A percentile compares a stretch with the other conserved stretches of the same genome.
Evolutionary conservation across 1,140 invertebrate species (phyloP).

Genomic region (Drosophila ogumai): DNA sequence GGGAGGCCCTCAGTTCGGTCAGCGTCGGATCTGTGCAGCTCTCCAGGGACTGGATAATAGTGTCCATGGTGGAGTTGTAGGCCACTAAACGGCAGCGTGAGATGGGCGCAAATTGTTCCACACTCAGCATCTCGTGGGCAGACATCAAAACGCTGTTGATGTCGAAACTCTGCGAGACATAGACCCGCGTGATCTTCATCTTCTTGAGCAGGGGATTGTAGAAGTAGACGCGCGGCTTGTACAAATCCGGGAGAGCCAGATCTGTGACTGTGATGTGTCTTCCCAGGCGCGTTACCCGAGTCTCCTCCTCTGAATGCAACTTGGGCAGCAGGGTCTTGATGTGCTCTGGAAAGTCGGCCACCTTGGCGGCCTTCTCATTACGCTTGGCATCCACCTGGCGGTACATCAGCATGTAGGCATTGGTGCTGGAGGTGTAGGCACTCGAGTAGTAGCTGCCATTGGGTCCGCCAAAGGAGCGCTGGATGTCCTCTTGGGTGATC

Average conservation of each 20-base stretch:
- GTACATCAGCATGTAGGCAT: constrained; percentile 98
- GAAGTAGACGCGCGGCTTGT: constrained; percentile 89
- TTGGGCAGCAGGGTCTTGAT: constrained; percentile 89
- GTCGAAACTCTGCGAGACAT: constrained; percentile 86
- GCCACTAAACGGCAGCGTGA: constrained; percentile 90
- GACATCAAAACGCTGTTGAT: constrained; percentile 87
- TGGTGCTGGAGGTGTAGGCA: constrained; percentile 93
- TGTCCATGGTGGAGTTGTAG: constrained; percentile 89
- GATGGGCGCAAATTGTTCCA: constrained; percentile 87
- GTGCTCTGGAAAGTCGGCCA: constrained; percentile 91
- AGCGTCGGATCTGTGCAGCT: constrained; percentile 86
- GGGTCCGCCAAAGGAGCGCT: constrained; percentile 92
- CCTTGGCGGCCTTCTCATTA: constrained; percentile 89
- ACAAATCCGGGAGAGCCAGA: constrained; percentile 86
- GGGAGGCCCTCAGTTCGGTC: constrained; percentile 67
- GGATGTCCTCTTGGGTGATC: constrained; percentile 93
- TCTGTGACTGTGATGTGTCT: constrained; percentile 67
- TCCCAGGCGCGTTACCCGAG: constrained; percentile 86
- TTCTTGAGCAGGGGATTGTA: constrained; percentile 87
- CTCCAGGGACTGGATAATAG: constrained; percentile 91
- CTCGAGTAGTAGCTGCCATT: constrained; percentile 90
- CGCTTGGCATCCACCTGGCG: constrained; percentile 90
- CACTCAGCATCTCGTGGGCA: constrained; percentile 87
- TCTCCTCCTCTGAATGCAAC: constrained; percentile 89
- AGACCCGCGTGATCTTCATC: constrained; percentile 86